Percentiles rank a stretch among this genome's conserved stretches.
phyloP scores from a whole-genome alignment of 2,113 vertebrate species.

The Climacteris rufus region DNA sequence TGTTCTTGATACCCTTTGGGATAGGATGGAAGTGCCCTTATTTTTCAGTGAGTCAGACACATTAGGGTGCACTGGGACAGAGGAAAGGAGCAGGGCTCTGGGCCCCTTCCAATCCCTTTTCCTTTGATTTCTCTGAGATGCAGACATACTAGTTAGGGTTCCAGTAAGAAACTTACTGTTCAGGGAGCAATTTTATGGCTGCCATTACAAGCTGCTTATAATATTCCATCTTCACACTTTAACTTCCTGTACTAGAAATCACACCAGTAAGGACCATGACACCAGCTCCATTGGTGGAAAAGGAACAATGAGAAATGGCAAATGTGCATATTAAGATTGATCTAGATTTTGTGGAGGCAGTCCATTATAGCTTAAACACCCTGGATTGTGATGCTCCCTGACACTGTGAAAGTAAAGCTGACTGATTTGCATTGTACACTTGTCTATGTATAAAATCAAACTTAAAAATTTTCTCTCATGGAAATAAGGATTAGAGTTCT shows the following conservation, averaged over 20 bases:
- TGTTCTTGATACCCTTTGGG: not conserved
- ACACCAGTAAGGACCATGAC: not conserved
- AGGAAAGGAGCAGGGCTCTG: not conserved
- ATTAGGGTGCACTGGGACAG: not conserved
- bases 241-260: not conserved
- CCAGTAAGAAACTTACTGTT: not conserved
- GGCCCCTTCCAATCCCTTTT: not conserved
- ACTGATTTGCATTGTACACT: not conserved
- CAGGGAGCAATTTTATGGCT: not conserved
- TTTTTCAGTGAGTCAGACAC: not conserved
- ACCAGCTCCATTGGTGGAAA: not conserved
- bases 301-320: not conserved
- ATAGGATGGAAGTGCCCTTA: not conserved
- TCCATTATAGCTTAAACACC: not conserved
- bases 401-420: not conserved
- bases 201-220: not conserved
- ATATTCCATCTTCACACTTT: not conserved
- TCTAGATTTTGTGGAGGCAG: not conserved
- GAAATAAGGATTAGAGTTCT: not conserved
- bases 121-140: not conserved
- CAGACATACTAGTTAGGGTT: not conserved
- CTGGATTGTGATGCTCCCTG: not conserved
- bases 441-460: not conserved
- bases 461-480: not conserved
- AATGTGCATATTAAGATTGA: not conserved